phyloP scores from a whole-genome alignment of 2,888 invertebrate species.

The Crocallis elinguaria region DNA sequence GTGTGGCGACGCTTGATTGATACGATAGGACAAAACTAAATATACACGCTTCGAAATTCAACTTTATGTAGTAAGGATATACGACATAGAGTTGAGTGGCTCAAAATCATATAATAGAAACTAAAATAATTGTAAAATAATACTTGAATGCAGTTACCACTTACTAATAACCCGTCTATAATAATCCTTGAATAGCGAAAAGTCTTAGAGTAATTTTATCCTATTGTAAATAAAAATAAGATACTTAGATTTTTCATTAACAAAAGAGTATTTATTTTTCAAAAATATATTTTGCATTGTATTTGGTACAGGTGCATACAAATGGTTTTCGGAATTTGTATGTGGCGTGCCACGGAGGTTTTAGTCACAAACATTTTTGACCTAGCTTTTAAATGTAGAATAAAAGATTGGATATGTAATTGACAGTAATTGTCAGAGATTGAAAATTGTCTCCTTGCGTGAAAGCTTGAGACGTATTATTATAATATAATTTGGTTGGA shows the following conservation, averaged over 20 bases:
- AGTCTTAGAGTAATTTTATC: neutral
- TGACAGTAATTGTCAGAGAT: no score
- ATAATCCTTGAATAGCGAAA: slow-evolving; percentile 30
- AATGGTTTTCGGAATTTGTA: slow-evolving; percentile 55
- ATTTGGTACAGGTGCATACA: slow-evolving; percentile 24
- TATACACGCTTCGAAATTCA: slow-evolving; percentile 13
- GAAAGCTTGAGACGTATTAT: no score
- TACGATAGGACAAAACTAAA: slow-evolving; percentile 22
- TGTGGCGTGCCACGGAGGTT: no score
- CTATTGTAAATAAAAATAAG: neutral
- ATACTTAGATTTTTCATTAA: slow-evolving; percentile 32
- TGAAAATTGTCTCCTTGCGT: no score
- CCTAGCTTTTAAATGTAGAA: no score
- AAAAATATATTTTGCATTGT: slow-evolving; percentile 30
- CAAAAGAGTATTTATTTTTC: slow-evolving; percentile 46
- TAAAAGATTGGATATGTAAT: no score
- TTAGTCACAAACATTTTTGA: no score
- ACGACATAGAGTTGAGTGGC: slow-evolving; percentile 23
- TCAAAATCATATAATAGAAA: neutral
- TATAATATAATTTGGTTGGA: no score
- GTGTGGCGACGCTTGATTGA: neutral
- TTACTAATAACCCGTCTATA: slow-evolving; percentile 16
- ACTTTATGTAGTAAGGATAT: slow-evolving; percentile 5
- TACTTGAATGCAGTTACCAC: slow-evolving; percentile 2
- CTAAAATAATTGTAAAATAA: neutral